Evolutionary conservation across 2,113 vertebrate genomes (phyloP), one percentile per base, ranked within the genome.

Genomic region (Poecilia latipinna): DNA sequence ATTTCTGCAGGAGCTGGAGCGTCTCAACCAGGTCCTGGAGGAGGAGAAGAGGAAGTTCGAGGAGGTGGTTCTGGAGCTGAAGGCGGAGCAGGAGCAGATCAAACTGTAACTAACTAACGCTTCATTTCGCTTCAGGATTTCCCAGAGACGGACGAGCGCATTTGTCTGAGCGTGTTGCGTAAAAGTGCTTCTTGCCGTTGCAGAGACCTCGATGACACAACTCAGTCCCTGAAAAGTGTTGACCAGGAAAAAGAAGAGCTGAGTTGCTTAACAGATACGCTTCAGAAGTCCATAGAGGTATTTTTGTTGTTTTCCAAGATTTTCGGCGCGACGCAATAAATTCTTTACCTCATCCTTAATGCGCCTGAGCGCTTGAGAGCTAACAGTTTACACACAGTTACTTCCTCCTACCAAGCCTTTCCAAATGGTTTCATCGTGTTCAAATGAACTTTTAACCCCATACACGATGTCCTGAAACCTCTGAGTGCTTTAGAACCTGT

Each of bases 31-130:
- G 87, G 88, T 97, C 4, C 92, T 99, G 87, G 97, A 98, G 84
- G 96, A 97, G 1, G 97, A 99, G 93, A 99, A 99, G 86, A 94
- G 95, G 82, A 97, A 90, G 84, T 98, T 98, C 89, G 97, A 99
- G 82, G 98, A 98, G 89, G 96, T 99, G 74, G 96, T 99, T 8
- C 89, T 94, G 91, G 98, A 99, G 82, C 94, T 99, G 86, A 95
- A 94, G 69, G 79, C 93, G 15, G 98, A 98, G 80, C 98, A 98
- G 88, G 97, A 99, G 17, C 96, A 98, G 88, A 98, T 98, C 86
- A 97, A 95, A 85, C 85, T 94, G 98, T 99, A 84, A 80, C 17
- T 12, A 6, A 48, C 66, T 24, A 2, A 2, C 10, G 17, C 15
- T 10, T 22, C 35, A 0, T 6, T 8, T 26, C 19, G 2, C 0